Base-by-base conservation (phyloP, 2,888 invertebrate species). In the Dexiosoma caninum region DNA sequence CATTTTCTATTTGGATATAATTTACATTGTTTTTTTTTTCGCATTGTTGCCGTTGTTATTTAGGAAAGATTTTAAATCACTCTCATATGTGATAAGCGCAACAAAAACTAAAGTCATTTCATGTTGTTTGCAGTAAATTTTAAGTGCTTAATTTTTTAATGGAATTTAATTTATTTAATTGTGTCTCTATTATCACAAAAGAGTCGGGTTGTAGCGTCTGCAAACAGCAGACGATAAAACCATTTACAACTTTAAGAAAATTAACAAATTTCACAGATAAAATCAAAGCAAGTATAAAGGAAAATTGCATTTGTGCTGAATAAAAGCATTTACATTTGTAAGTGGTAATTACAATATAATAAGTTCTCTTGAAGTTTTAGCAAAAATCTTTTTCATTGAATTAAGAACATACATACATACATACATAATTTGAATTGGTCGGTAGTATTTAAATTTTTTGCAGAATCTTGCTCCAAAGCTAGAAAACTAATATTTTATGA, bases 91-190 rank as follows among this genome's bases (percentile, higher is more conserved):
- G 57, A 59, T 51, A 75, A 14, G 7, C 12, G 46, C 30, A 59
- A 51, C 46, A 16, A 55, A n/a, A 40, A 71, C 35, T 49, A 46
- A 10, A 49, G 30, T 44, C 46, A 74, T 55, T 72, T 16, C 5
- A 37, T 55, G 64, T 55, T n/a, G 46, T 72, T 64, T 72, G 35
- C 6, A 55, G 42, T 53, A 62, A 62, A 62, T 74, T 76, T 75
- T 59, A 71, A 80, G 59, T 66, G 53, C 35, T 71, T 80, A 76
- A 71, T 70, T 76, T 76, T 62, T 80, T 71, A 76, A 80, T 80
- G 80, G 76, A 80, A 76, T 71, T 70, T 67, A 72, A 76, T 80
- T 80, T 76, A 71, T 80, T 71, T 76, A 76, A 80, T 80, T 80
- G 76, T 66, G 32, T 53, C 49, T 76, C 49, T 55, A 60, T 62